Evolutionary conservation across 2,888 invertebrate genomes (phyloP).

Genomic region (Diaphora mendica): DNA sequence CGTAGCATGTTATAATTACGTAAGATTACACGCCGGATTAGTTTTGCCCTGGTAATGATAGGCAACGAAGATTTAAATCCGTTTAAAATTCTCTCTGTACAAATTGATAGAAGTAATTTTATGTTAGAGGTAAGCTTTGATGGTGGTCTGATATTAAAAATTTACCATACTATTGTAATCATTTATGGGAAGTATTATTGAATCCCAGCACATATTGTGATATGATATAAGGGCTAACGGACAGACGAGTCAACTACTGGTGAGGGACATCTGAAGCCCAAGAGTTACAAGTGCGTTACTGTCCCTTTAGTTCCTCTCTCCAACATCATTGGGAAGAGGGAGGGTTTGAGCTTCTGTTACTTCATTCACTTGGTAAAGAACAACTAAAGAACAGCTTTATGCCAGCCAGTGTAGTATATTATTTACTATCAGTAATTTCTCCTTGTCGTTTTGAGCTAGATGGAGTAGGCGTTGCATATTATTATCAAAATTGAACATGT

Average conservation of each 20-base stretch:
- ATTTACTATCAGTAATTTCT: not conserved
- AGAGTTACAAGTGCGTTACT: too few species aligned
- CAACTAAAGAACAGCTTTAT: not conserved
- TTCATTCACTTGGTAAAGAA: too few species aligned
- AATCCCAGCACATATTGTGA: not conserved
- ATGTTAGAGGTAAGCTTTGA: constrained; percentile 28
- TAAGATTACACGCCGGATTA: constrained; percentile 76
- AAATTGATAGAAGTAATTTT: constrained; percentile 37
- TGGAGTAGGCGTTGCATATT: not conserved
- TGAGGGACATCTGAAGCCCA: too few species aligned
- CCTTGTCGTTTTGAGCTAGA: not conserved
- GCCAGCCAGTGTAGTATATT: not conserved
- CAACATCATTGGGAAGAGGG: too few species aligned
- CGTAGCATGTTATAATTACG: constrained; percentile 82
- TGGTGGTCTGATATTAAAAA: constrained; percentile 37
- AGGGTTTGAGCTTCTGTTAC: too few species aligned
- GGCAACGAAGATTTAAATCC: constrained; percentile 59
- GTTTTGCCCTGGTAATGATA: constrained; percentile 73
- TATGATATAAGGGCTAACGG: not conserved
- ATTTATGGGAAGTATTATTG: not conserved
- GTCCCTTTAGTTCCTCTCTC: too few species aligned
- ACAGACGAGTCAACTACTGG: too few species aligned
- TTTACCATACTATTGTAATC: not conserved
- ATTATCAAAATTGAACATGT: not conserved
- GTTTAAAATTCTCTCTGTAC: constrained; percentile 50